A percentile compares a stretch with the other conserved stretches of the same genome.
These are phyloP conservation scores for Drosophila santomea DNA, from an alignment of 1,140 invertebrate species.

Conservation along the genomic window DNA sequence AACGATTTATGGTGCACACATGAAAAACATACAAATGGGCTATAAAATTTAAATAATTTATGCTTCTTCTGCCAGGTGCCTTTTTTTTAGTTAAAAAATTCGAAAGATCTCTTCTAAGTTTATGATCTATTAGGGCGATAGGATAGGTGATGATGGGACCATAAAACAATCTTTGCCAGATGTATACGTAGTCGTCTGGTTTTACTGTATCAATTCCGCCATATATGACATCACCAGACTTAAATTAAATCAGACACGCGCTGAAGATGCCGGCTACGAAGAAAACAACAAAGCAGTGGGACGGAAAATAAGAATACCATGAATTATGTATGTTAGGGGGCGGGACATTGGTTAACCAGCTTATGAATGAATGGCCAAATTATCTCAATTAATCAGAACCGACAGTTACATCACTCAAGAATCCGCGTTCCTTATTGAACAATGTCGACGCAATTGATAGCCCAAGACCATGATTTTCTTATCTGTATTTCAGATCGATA, in stretches of 20 bases:
- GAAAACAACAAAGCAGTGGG: constrained; percentile 38
- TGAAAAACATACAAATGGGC: constrained; percentile 26
- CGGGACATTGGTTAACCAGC: constrained; percentile 21
- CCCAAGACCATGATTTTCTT: constrained; percentile 15
- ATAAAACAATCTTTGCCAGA: constrained; percentile 5
- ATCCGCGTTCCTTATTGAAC: constrained; percentile 28
- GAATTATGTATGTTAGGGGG: neutral
- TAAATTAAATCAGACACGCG: constrained; percentile 56
- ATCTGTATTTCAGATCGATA: constrained; percentile 30
- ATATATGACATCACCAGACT: constrained; percentile 68
- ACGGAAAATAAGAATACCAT: constrained; percentile 25
- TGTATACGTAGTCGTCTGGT: constrained; percentile 7
- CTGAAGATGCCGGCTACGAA: constrained; percentile 53
- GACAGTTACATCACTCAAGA: constrained; percentile 25
- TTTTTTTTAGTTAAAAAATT: constrained; percentile 13
- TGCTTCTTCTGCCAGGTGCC: neutral
- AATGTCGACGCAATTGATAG: neutral
- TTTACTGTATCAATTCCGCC: constrained; percentile 47
- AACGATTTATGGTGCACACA: constrained; percentile 42
- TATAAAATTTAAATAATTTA: constrained; percentile 23
- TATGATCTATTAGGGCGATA: constrained; percentile 23
- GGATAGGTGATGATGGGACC: constrained; percentile 1
- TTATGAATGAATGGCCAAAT: constrained; percentile 52
- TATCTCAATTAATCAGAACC: constrained; percentile 61
- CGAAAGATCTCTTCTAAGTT: constrained; percentile 15